Percentiles rank a stretch among this genome's conserved stretches.
These are phyloP conservation scores for Corvus moneduloides DNA, from an alignment of 2,113 vertebrate species.

Conservation along the genomic window DNA sequence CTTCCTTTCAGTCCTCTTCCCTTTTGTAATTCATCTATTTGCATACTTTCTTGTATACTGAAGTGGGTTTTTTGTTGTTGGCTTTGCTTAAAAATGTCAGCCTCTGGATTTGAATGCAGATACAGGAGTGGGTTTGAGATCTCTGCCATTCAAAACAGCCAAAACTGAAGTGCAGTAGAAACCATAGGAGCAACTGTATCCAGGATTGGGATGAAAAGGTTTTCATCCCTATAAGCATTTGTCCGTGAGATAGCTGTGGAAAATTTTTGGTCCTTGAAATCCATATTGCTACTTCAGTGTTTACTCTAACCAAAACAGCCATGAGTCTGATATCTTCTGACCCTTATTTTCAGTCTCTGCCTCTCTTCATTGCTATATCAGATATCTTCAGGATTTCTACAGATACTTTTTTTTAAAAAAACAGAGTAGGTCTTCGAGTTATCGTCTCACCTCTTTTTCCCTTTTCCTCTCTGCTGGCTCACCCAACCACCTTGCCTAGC, in stretches of 20 bases:
- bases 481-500: not conserved
- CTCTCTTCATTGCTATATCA: not conserved
- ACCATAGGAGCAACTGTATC: not conserved
- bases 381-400: not conserved
- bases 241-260: not conserved
- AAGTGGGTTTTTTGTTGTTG: not conserved
- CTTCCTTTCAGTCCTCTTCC: not conserved
- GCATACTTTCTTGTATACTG: not conserved
- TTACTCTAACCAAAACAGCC: not conserved
- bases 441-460: not conserved
- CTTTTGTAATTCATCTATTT: not conserved
- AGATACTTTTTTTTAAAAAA: not conserved
- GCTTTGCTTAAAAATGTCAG: not conserved
- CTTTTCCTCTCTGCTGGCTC: not conserved
- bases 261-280: not conserved
- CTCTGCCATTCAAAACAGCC: not conserved
- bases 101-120: not conserved
- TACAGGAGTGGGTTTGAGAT: not conserved
- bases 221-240: not conserved
- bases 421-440: not conserved
- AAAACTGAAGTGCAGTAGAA: not conserved
- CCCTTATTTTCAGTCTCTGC: not conserved
- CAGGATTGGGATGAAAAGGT: not conserved
- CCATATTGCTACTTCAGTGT: not conserved
- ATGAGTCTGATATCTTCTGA: not conserved